phyloP scores from a whole-genome alignment of 2,113 vertebrate genomes.

The Cacatua alba region DNA sequence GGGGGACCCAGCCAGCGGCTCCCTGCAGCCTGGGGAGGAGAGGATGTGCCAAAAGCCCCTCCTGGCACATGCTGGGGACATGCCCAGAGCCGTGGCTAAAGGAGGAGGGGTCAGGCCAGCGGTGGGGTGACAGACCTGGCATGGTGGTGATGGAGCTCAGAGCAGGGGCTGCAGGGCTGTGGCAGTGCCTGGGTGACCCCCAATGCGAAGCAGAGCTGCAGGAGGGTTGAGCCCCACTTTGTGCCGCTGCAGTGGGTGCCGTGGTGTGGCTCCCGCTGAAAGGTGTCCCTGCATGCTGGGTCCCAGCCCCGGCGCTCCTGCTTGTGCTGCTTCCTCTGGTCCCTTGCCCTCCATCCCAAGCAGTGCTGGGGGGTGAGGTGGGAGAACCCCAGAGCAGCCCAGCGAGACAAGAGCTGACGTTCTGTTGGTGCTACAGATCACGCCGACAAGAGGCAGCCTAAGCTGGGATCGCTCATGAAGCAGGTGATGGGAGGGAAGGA shows the following conservation, averaged over 20 bases:
- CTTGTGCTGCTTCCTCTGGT: neutral
- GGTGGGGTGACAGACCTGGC: neutral
- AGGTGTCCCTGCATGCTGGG: neutral
- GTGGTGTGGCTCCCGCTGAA: neutral
- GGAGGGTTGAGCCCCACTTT: neutral
- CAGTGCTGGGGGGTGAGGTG: neutral
- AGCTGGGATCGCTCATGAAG: slow-evolving; percentile 91
- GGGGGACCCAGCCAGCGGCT: neutral
- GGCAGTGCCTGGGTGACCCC: neutral
- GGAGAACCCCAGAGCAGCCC: neutral
- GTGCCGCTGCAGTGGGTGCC: neutral
- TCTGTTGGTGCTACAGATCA: slow-evolving; percentile 82
- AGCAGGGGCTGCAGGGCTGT: neutral
- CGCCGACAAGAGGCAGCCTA: slow-evolving; percentile 88
- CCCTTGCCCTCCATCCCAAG: neutral
- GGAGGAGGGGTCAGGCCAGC: neutral
- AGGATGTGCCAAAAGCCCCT: accelerated
- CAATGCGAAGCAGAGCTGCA: neutral
- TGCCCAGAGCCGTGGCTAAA: accelerated
- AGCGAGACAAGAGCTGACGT: neutral
- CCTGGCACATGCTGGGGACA: accelerated
- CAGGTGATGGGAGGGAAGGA: slow-evolving; percentile 90
- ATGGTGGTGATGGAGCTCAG: neutral
- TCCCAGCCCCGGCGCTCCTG: accelerated
- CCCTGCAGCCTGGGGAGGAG: neutral